Evolutionary conservation across 2,888 invertebrate genomes (phyloP).

Genomic region (Nephrotoma flavescens): DNA sequence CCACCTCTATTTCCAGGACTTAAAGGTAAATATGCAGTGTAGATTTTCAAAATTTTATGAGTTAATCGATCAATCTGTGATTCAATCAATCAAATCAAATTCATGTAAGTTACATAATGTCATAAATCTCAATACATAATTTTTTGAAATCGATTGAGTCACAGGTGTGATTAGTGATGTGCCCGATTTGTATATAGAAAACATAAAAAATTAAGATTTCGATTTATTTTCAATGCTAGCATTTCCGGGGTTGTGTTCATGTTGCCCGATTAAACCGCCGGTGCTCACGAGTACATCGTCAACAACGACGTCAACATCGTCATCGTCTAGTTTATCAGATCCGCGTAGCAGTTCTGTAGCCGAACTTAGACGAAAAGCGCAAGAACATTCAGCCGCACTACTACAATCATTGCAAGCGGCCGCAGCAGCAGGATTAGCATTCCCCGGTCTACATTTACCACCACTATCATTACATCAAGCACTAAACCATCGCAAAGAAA

Average conservation of each 20-base stretch:
- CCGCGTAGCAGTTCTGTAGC: slow-evolving; percentile 78
- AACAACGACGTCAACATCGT: slow-evolving; percentile 19
- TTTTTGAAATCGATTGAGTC: background rate
- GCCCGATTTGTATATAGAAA: background rate
- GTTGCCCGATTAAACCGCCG: slow-evolving; percentile 55
- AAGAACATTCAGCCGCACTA: slow-evolving; percentile 86
- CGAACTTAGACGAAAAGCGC: slow-evolving; percentile 80
- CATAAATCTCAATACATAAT: background rate
- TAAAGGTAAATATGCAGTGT: slow-evolving; percentile 45
- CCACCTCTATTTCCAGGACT: slow-evolving; percentile 69
- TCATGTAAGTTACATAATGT: background rate
- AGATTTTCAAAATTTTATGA: background rate
- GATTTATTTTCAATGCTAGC: slow-evolving; percentile 28
- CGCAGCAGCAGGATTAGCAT: slow-evolving; percentile 34
- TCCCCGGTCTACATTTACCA: slow-evolving; percentile 34
- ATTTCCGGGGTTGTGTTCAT: slow-evolving; percentile 65
- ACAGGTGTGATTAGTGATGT: background rate
- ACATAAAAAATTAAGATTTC: background rate
- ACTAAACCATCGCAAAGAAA: slow-evolving; percentile 16
- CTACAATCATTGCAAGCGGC: slow-evolving; percentile 52
- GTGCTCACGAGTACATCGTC: slow-evolving; percentile 18
- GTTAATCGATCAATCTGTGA: background rate
- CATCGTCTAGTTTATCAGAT: slow-evolving; percentile 35
- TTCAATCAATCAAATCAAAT: background rate
- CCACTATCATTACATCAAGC: slow-evolving; percentile 32